A percentile compares a stretch with the other conserved stretches of the same genome.
phyloP scores from a whole-genome alignment of 2,888 invertebrate species.

The Drosophila peninsularis region DNA sequence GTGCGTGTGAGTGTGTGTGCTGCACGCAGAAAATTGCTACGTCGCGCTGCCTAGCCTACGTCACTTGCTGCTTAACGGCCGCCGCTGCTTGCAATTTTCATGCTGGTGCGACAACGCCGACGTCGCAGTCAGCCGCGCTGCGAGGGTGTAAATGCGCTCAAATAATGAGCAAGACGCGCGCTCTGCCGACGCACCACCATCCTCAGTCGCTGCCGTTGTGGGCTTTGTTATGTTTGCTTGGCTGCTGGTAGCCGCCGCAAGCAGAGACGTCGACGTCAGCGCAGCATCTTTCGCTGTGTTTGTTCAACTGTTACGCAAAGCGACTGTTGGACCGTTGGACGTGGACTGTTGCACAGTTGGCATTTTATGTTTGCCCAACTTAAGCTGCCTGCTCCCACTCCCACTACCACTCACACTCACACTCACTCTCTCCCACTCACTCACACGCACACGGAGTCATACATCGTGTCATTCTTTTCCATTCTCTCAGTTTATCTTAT shows the following conservation, averaged over 20 bases:
- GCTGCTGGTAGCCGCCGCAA: constrained; percentile 29
- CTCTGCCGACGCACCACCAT: constrained; percentile 27
- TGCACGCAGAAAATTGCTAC: constrained; percentile 29
- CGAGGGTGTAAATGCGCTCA: constrained; percentile 54
- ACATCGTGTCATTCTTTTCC: constrained; percentile 32
- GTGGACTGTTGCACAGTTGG: constrained; percentile 39
- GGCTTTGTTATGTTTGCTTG: constrained; percentile 26
- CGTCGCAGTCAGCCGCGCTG: constrained; percentile 8
- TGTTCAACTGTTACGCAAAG: constrained; percentile 54
- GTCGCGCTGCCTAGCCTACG: constrained; percentile 38
- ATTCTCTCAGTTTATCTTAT: constrained; percentile 49
- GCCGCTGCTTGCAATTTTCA: constrained; percentile 50
- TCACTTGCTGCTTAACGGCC: constrained; percentile 57
- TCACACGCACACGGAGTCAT: neutral
- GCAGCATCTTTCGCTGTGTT: constrained; percentile 42
- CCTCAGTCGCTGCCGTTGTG: constrained; percentile 24
- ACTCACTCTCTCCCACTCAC: constrained; percentile 5
- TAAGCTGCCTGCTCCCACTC: constrained; percentile 13
- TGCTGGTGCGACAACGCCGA: constrained; percentile 50
- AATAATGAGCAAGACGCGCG: constrained; percentile 38
- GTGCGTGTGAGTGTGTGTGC: constrained; percentile 7
- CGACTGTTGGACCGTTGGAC: constrained; percentile 35
- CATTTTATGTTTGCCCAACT: constrained; percentile 30
- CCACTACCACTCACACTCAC: neutral
- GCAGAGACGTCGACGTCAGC: constrained; percentile 11